Conservation (phyloP, 2,888 invertebrate species). For the Caenorhabditis imperialis region DNA sequence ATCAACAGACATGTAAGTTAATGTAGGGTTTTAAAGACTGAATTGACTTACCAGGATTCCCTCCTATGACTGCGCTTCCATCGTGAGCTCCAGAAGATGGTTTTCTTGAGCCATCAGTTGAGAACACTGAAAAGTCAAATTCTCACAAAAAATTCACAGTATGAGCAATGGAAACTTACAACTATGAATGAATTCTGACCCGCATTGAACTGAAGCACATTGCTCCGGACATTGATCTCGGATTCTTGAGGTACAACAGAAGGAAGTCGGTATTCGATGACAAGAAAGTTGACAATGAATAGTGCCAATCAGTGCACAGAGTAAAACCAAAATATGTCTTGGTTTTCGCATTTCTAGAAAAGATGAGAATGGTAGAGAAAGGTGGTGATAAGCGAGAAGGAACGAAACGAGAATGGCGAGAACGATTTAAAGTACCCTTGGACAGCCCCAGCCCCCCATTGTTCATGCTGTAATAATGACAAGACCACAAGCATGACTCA, state of each 20-base stretch:
- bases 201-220: constrained; percentile 59
- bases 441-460: too few relatives aligned
- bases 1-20: too few relatives aligned
- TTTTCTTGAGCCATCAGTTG: constrained; percentile 47
- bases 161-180: constrained; percentile 39
- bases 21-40: background rate
- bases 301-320: background rate
- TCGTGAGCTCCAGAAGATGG: constrained; percentile 40
- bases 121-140: constrained; percentile 54
- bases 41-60: constrained; percentile 5
- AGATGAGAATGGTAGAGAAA: too few relatives aligned
- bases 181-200: constrained; percentile 52
- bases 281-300: constrained; percentile 47
- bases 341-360: constrained; percentile 24
- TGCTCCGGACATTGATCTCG: constrained; percentile 58
- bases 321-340: too few relatives aligned
- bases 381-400: too few relatives aligned
- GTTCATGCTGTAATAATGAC: too few relatives aligned
- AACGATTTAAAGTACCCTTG: too few relatives aligned
- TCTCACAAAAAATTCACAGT: background rate
- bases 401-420: too few relatives aligned
- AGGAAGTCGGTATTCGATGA: constrained; percentile 58
- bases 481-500: too few relatives aligned
- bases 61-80: constrained; percentile 49
- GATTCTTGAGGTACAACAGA: constrained; percentile 67